Evolutionary conservation across 2,113 vertebrate genomes (phyloP).

Genomic region (Barbus barbus): DNA sequence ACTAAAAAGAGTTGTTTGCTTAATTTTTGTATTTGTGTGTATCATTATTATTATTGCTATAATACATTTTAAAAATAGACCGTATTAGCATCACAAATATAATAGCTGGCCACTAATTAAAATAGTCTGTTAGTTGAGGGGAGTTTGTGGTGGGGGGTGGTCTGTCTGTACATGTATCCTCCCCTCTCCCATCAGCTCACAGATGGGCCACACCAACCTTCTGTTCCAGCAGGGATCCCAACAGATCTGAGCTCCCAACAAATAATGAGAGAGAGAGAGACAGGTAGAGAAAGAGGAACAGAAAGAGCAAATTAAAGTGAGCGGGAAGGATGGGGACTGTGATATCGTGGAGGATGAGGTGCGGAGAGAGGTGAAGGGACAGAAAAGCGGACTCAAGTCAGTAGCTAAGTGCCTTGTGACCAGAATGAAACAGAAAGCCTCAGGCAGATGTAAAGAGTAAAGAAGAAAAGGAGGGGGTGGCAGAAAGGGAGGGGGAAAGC

Average conservation of each 20-base stretch:
- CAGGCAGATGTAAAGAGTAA: constrained; percentile 54
- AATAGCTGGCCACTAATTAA: not conserved
- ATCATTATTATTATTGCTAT: not conserved
- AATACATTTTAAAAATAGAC: not conserved
- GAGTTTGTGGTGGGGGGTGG: not conserved
- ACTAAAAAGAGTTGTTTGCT: not conserved
- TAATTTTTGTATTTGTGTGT: not conserved
- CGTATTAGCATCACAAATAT: not conserved
- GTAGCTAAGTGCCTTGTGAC: constrained; percentile 43
- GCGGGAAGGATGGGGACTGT: not conserved
- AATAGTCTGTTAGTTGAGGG: no score
- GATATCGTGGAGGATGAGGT: not conserved
- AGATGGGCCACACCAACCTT: constrained; percentile 38
- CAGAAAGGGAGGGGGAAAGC: constrained; percentile 48
- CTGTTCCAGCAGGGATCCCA: constrained; percentile 13
- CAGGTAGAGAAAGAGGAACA: constrained; percentile 15
- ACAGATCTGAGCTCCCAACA: not conserved
- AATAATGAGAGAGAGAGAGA: constrained; percentile 9
- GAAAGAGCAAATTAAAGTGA: constrained; percentile 34
- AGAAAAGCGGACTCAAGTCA: constrained; percentile 35
- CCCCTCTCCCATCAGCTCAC: not conserved
- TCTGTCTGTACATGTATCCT: not conserved
- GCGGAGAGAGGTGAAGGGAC: constrained; percentile 38
- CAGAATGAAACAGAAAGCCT: constrained; percentile 49
- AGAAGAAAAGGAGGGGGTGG: constrained; percentile 34